Percentiles rank a stretch among this genome's conserved stretches.
phyloP scores from a whole-genome alignment of 1,140 invertebrate genomes.

The Pteromalus puparum region DNA sequence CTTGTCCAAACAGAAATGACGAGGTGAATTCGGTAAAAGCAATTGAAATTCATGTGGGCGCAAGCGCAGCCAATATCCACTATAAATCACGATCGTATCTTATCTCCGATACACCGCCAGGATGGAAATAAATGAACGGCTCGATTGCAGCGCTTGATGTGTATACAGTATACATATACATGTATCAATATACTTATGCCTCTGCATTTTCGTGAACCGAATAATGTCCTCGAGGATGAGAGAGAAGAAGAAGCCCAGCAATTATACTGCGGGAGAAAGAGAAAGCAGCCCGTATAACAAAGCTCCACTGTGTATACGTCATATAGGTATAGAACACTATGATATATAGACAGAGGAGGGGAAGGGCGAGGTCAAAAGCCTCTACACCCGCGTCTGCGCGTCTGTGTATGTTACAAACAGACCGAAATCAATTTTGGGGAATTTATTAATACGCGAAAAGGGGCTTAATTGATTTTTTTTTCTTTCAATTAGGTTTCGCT shows the following conservation, averaged over 20 bases:
- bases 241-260: conserved; percentile 3
- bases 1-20: not conserved
- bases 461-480: too few relatives aligned
- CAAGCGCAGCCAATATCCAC: not conserved
- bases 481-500: too few relatives aligned
- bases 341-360: not conserved
- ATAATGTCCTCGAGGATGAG: not conserved
- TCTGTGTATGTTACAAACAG: not conserved
- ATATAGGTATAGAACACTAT: not conserved
- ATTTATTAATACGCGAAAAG: too few relatives aligned
- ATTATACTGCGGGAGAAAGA: not conserved
- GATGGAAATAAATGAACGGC: conserved; percentile 1
- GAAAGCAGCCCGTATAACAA: conserved; percentile 25
- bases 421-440: not conserved
- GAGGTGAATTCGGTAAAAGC: not conserved
- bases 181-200: not conserved
- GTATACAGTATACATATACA: not conserved
- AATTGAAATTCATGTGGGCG: not conserved
- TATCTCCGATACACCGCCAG: not conserved
- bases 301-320: conserved; percentile 25
- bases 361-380: conserved; percentile 72
- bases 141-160: not conserved
- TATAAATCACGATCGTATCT: conserved; percentile 4
- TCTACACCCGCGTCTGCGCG: conserved; percentile 42
- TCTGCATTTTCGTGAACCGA: not conserved